Percentiles rank a stretch among this genome's conserved stretches.
phyloP scores from a whole-genome alignment of 2,888 invertebrate species.

The Lasioglossum villosulum region DNA sequence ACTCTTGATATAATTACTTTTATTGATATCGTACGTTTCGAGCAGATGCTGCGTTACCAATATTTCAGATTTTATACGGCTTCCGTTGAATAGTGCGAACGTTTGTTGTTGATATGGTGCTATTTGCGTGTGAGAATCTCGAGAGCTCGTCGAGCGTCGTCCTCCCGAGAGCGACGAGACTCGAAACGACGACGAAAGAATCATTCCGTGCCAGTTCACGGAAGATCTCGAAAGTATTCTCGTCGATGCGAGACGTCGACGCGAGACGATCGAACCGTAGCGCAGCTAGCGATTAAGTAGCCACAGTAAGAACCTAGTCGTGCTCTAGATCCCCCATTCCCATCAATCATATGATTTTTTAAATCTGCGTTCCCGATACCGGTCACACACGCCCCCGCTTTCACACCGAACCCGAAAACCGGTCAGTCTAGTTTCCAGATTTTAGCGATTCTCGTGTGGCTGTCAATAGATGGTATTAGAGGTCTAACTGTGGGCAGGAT shows the following conservation, averaged over 20 bases:
- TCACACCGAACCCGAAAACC: slow-evolving; percentile 32
- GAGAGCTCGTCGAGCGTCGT: slow-evolving; percentile 14
- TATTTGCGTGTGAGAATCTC: slow-evolving; percentile 39
- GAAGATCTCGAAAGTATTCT: slow-evolving; percentile 15
- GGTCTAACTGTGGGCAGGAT: slow-evolving; percentile 59
- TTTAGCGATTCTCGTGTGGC: slow-evolving; percentile 56
- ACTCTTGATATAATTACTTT: slow-evolving; percentile 47
- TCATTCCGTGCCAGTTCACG: background rate
- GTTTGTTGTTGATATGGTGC: slow-evolving; percentile 70
- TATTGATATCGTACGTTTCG: slow-evolving; percentile 70
- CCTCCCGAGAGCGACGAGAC: background rate
- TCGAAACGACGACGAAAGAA: slow-evolving; percentile 7
- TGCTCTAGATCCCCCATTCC: slow-evolving; percentile 22
- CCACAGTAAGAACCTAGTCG: slow-evolving; percentile 33
- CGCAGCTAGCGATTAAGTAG: slow-evolving; percentile 43
- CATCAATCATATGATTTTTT: background rate
- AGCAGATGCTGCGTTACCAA: slow-evolving; percentile 75
- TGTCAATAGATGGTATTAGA: slow-evolving; percentile 58
- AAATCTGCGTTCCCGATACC: background rate
- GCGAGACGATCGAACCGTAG: slow-evolving; percentile 38
- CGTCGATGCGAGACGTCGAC: slow-evolving; percentile 21
- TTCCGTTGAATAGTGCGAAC: slow-evolving; percentile 79
- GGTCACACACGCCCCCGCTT: slow-evolving; percentile 21
- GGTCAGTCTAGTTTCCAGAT: slow-evolving; percentile 48
- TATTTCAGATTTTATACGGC: slow-evolving; percentile 81